These are phyloP conservation scores for Platysteira castanea DNA, from an alignment of 2,113 vertebrate species.

Conservation along the genomic window DNA sequence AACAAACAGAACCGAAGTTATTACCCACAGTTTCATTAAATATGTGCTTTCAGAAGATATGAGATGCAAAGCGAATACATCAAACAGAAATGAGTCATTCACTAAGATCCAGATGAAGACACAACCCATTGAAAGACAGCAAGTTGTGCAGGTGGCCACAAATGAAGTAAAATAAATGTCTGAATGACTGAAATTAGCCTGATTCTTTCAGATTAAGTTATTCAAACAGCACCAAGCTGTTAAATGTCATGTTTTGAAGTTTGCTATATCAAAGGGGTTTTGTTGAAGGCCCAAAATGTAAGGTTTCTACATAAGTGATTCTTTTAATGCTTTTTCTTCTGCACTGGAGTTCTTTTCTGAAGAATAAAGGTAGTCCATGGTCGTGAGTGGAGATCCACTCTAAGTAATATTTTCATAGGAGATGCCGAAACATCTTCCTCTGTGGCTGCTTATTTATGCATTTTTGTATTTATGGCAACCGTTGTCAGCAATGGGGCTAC, in stretches of 20 bases:
- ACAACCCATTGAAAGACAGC: background rate
- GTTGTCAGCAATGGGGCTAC: background rate
- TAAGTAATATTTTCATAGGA: background rate
- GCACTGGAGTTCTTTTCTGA: background rate
- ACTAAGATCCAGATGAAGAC: background rate
- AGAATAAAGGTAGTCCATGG: background rate
- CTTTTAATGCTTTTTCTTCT: background rate
- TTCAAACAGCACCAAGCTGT: background rate
- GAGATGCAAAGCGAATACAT: background rate
- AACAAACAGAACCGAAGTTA: background rate
- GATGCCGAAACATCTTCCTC: background rate
- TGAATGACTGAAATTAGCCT: background rate
- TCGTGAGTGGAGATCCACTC: background rate
- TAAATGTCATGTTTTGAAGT: background rate
- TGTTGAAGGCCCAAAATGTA: background rate
- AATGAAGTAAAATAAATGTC: background rate
- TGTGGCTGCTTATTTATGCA: background rate
- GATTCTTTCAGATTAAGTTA: background rate
- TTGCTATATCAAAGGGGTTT: background rate
- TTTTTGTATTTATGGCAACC: background rate
- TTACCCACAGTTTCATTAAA: background rate
- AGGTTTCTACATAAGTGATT: background rate
- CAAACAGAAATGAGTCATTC: background rate
- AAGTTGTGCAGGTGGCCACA: constrained; percentile 6
- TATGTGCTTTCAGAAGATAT: background rate